Conservation (phyloP, 2,113 vertebrate species). For the Platichthys flesus region DNA sequence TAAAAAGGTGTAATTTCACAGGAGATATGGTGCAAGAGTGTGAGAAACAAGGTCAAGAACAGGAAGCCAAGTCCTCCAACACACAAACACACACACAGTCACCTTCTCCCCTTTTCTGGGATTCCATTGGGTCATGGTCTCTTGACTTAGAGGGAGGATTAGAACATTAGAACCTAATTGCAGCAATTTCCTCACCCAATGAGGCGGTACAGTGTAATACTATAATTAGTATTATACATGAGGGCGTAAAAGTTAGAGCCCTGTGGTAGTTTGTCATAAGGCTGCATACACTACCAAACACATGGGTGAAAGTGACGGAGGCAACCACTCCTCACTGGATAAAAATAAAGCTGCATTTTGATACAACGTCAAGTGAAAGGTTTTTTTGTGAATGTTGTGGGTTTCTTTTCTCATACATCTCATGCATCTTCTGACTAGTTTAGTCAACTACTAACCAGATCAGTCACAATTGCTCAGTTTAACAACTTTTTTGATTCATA, state of each 20-base stretch:
- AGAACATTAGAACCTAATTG: conserved; percentile 49
- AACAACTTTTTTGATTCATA: too few relatives aligned
- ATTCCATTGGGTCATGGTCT: conserved; percentile 45
- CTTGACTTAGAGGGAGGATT: conserved; percentile 55
- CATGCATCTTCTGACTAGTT: too few relatives aligned
- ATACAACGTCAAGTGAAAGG: neutral
- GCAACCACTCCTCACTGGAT: neutral
- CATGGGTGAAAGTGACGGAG: neutral
- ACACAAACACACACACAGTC: conserved; percentile 1
- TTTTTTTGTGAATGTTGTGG: too few relatives aligned
- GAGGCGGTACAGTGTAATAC: conserved; percentile 67
- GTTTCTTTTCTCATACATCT: too few relatives aligned
- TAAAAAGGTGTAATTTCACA: conserved; percentile 11
- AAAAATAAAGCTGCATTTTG: neutral
- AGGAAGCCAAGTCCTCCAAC: neutral
- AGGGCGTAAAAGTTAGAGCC: conserved; percentile 40
- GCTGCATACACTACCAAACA: conserved; percentile 7
- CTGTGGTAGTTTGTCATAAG: conserved; percentile 19
- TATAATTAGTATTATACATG: conserved; percentile 59
- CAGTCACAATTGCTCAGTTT: too few relatives aligned
- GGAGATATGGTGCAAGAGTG: conserved; percentile 1
- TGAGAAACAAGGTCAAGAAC: neutral
- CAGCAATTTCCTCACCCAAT: conserved; percentile 68
- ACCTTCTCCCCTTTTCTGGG: conserved; percentile 19
- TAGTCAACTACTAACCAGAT: too few relatives aligned